These are phyloP conservation scores for Ctenopoma kingsleyae DNA, from an alignment of 2,797 vertebrate genomes.

Conservation along the genomic window DNA sequence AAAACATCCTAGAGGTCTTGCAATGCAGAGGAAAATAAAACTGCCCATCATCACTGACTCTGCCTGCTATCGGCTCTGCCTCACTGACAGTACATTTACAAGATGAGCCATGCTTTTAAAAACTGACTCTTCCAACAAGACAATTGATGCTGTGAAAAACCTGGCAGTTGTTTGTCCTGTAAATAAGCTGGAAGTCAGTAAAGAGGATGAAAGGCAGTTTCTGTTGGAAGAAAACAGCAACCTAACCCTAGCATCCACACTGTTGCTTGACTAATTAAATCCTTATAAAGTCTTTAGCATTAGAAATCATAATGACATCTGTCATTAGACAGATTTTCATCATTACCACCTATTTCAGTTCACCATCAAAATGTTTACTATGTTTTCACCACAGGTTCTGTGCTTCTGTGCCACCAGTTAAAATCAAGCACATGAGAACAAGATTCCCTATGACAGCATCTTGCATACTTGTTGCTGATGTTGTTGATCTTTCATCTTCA, in stretches of 20 bases:
- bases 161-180: conserved; percentile 8
- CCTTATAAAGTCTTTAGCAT: no score
- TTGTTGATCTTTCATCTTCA: neutral
- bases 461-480: neutral
- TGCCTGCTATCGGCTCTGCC: conserved; percentile 3
- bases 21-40: conserved; percentile 23
- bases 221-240: neutral
- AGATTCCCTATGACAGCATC: neutral
- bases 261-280: no score
- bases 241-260: no score
- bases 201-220: conserved; percentile 13
- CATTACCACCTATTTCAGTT: no score
- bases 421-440: neutral
- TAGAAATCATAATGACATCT: no score
- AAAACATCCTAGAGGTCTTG: conserved; percentile 16
- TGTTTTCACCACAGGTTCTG: no score
- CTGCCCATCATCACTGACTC: conserved; percentile 23
- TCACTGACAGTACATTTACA: conserved; percentile 22
- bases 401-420: no score
- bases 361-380: no score
- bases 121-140: conserved; percentile 2
- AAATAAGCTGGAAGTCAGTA: neutral
- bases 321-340: no score
- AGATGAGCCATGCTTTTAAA: neutral
- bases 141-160: neutral